phyloP scores from a whole-genome alignment of 2,888 invertebrate species.

The Ametastegia equiseti region DNA sequence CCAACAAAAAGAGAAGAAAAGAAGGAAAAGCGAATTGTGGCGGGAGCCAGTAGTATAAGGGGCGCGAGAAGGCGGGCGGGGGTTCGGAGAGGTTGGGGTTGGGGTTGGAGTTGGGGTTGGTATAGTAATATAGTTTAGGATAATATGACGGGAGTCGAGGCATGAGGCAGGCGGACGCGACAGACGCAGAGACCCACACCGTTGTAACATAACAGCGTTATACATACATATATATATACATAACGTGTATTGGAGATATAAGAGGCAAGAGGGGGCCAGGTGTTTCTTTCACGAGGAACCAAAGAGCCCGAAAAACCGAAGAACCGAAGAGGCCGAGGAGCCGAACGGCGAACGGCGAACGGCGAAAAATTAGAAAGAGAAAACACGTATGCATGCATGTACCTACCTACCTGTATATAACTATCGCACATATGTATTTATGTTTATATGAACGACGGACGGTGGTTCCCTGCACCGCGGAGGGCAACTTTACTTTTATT shows the following conservation, averaged over 20 bases:
- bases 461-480: background rate
- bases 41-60: background rate
- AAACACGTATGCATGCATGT: too few species aligned
- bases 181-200: slow-evolving; percentile 48
- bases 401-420: too few species aligned
- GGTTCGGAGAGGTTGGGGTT: background rate
- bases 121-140: slow-evolving; percentile 63
- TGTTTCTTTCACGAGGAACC: slow-evolving; percentile 65
- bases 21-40: slow-evolving; percentile 10
- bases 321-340: too few species aligned
- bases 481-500: background rate
- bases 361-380: background rate
- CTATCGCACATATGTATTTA: too few species aligned
- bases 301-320: slow-evolving; percentile 63
- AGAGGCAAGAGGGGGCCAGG: slow-evolving; percentile 64
- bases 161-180: slow-evolving; percentile 58
- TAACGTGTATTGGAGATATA: slow-evolving; percentile 33
- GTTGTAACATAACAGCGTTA: slow-evolving; percentile 19
- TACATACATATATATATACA: background rate
- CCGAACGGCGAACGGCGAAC: background rate
- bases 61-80: background rate
- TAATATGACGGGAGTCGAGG: slow-evolving; percentile 65
- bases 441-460: too few species aligned
- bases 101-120: background rate
- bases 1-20: background rate